These are phyloP conservation scores for Brachymystax lenok DNA, from an alignment of 2,797 vertebrate genomes.

Conservation along the genomic window DNA sequence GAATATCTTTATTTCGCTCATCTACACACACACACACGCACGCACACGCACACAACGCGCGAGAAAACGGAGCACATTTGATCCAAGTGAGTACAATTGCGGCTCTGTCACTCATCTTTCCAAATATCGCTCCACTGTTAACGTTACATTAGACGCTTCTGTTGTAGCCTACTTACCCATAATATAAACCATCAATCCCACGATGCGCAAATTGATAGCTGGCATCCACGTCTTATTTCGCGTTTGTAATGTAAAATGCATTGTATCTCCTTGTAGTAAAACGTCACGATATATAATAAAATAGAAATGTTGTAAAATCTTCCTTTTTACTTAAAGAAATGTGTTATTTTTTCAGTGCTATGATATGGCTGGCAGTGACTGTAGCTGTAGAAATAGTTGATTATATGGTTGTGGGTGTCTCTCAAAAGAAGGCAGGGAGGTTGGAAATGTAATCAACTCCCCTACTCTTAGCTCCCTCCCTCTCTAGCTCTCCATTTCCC, in stretches of 20 bases:
- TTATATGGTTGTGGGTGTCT: constrained; percentile 43
- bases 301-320: constrained; percentile 8
- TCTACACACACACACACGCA: neutral
- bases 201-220: constrained; percentile 34
- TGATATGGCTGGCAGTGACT: constrained; percentile 54
- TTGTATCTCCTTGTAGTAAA: constrained; percentile 32
- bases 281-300: neutral
- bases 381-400: constrained; percentile 43
- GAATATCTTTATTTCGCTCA: neutral
- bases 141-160: constrained; percentile 3
- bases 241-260: constrained; percentile 34
- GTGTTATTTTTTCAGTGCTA: constrained; percentile 43
- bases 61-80: neutral
- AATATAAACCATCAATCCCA: constrained; percentile 42
- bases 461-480: neutral
- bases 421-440: constrained; percentile 13
- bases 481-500: neutral
- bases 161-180: constrained; percentile 48
- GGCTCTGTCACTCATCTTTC: too few relatives aligned
- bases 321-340: constrained; percentile 23
- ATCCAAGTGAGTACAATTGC: too few relatives aligned
- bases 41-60: neutral
- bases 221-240: constrained; percentile 33
- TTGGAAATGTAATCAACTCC: neutral
- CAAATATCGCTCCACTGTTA: neutral